Percentiles rank a stretch among this genome's conserved stretches.
These are phyloP conservation scores for Microvelia longipes DNA, from an alignment of 1,140 invertebrate genomes.

Conservation along the genomic window DNA sequence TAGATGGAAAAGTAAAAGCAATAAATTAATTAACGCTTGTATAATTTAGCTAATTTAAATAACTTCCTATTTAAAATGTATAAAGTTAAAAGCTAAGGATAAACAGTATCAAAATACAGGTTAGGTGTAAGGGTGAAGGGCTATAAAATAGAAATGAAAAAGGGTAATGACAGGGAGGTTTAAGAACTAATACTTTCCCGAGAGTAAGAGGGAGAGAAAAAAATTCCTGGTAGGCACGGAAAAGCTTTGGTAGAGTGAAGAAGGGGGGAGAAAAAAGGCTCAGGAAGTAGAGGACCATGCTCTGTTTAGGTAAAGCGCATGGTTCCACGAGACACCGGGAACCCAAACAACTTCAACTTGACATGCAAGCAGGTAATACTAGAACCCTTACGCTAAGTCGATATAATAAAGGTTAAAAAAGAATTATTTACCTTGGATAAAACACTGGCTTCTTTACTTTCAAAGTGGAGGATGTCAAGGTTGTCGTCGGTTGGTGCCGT, in stretches of 20 bases:
- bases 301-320: background rate
- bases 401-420: background rate
- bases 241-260: background rate
- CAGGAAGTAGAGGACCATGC: background rate
- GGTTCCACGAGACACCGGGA: too few species aligned
- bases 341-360: too few species aligned
- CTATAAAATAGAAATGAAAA: too few species aligned
- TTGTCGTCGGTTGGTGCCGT: slow-evolving; percentile 20
- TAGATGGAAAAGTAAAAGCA: too few species aligned
- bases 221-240: too few species aligned
- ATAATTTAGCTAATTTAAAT: too few species aligned
- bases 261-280: background rate
- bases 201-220: background rate
- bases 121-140: too few species aligned
- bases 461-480: background rate
- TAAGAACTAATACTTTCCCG: background rate
- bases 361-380: background rate
- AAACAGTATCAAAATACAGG: too few species aligned
- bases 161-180: too few species aligned
- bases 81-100: too few species aligned
- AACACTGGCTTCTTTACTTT: background rate
- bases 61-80: too few species aligned
- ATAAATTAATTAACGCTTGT: too few species aligned
- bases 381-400: background rate
- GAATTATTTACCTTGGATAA: background rate